Evolutionary conservation across 2,888 invertebrate genomes (phyloP), one percentile per base, ranked within the genome.

Genomic region (Andricus quercusramuli): DNA sequence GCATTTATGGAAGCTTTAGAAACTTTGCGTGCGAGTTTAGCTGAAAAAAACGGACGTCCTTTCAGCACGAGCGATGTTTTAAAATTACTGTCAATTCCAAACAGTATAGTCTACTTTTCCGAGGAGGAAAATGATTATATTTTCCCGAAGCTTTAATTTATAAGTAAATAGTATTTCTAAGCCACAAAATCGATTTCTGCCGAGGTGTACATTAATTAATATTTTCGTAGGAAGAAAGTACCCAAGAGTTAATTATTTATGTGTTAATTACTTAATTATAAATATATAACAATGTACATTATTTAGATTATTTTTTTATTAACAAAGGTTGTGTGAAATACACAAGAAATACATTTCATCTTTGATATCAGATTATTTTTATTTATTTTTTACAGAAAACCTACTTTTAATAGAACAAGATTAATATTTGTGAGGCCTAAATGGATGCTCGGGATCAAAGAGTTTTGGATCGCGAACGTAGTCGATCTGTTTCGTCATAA

Each of bases 401-500:
- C 79, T 78, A 79, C 59, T 80, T 79, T 84, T 82, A 84, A 59
- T 82, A 77, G 80, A 29, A 77, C 82, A 70, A 81, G 47, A 80
- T 92, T 95, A 97, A 93, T 96, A 97, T 92, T 96, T 95, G 92
- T 98, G 97, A 13, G 96, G 95, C 85, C 96, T 94, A 64, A 97
- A 93, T 8, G 98, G 98, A 86, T 95, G 95, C 88, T 98, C 97
- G 0, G 97, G 97, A 91, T 99, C 97, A 93, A 98, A 99, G 59
- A 99, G 93, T 91, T 96, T 96, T 3, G 99, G 99, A 93, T 99
- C 99, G 82, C 96, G 95, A 8, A 97, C 91, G 91, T 96, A 99
- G 76, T 94, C 94, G 20, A 96, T 94, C 81, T 97, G 96, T 92
- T 99, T 99, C 80, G 96, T 94, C 89, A 96, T 96, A 79, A 94